A percentile compares a stretch with the other conserved stretches of the same genome.
Conservation (phyloP, 1,140 invertebrate genomes). For the Mya arenaria region DNA sequence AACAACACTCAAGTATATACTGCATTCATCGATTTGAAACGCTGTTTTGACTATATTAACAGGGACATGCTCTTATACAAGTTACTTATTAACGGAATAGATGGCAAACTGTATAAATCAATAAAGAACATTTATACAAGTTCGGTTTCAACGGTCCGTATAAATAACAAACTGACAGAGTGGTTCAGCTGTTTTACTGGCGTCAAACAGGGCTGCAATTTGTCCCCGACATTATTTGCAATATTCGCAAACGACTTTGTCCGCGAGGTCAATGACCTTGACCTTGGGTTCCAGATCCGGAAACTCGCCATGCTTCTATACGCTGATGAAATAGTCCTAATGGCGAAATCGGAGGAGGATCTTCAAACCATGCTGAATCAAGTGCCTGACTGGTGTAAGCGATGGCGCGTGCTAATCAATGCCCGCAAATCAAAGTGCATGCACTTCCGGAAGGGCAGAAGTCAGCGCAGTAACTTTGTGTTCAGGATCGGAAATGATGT, state of each 20-base stretch:
- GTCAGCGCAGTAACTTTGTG: neutral
- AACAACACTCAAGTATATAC: neutral
- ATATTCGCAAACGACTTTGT: no score
- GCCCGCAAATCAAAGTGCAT: slow-evolving; percentile 31
- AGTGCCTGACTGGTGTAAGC: no score
- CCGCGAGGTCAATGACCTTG: neutral
- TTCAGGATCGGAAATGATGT: slow-evolving; percentile 22
- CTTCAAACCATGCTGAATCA: no score
- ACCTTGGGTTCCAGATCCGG: neutral
- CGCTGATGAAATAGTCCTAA: slow-evolving; percentile 45
- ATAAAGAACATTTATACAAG: slow-evolving; percentile 12
- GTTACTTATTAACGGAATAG: slow-evolving; percentile 7
- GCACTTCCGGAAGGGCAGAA: slow-evolving; percentile 18
- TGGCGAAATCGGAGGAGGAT: slow-evolving; percentile 22
- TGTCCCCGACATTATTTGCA: slow-evolving; percentile 41
- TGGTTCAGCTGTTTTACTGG: slow-evolving; percentile 8
- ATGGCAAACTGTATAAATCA: slow-evolving; percentile 20
- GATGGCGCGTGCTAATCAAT: no score
- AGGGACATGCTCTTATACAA: slow-evolving; percentile 7
- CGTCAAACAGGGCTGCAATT: slow-evolving; percentile 32
- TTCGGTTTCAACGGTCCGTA: neutral
- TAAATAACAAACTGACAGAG: slow-evolving; percentile 4
- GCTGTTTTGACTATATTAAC: slow-evolving; percentile 28
- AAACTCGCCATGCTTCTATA: slow-evolving; percentile 13
- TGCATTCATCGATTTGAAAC: slow-evolving; percentile 17